A percentile compares a stretch with the other conserved stretches of the same genome.
Evolutionary conservation across 2,113 vertebrate genomes (phyloP).

Genomic region (Rattus norvegicus): DNA sequence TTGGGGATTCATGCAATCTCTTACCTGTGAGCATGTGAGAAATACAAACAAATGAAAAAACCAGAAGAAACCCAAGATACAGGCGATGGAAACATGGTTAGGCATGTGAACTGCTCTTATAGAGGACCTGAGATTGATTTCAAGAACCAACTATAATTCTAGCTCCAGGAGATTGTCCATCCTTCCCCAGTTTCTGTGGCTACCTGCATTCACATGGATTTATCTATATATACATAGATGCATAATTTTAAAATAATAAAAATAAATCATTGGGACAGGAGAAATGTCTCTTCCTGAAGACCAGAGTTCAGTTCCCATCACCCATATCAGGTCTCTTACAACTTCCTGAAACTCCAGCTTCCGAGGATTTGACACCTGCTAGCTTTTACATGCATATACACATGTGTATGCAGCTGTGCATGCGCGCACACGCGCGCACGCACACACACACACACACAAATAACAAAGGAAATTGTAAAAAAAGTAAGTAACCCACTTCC

Average conservation of each 20-base stretch:
- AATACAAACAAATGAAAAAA: neutral
- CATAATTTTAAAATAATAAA: neutral
- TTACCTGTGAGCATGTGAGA: neutral
- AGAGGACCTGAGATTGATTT: neutral
- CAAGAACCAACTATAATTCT: neutral
- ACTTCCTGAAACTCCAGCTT: neutral
- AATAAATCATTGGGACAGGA: neutral
- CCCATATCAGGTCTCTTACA: neutral
- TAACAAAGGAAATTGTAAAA: neutral
- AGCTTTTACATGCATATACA: neutral
- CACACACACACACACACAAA: neutral
- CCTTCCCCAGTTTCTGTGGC: neutral
- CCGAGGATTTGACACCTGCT: too few species aligned
- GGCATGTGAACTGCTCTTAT: neutral
- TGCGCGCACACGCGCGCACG: neutral
- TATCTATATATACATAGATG: neutral
- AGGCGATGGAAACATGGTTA: neutral
- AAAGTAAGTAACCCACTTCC: neutral
- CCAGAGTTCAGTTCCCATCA: neutral
- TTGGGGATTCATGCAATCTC: neutral
- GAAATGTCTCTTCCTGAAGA: neutral
- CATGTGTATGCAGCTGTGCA: fast-evolving
- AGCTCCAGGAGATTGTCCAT: too few species aligned
- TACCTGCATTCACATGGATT: too few species aligned
- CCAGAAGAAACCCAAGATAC: neutral